Percentiles rank a stretch among this genome's conserved stretches.
Evolutionary conservation across 1,140 invertebrate genomes (phyloP).

Genomic region (Calephelis nemesis): DNA sequence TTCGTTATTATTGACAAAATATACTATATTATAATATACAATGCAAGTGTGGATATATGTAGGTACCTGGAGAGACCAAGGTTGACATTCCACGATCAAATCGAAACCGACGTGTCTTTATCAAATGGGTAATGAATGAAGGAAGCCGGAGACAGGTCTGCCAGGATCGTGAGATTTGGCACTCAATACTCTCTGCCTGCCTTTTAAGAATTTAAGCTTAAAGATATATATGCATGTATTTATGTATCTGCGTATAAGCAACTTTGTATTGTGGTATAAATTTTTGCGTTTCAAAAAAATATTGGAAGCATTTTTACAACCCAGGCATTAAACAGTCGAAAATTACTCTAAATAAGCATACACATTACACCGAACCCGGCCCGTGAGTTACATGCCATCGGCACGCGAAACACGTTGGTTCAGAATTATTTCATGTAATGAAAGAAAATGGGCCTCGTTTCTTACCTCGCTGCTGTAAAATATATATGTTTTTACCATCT

Average conservation of each 20-base stretch:
- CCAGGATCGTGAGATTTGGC: no score
- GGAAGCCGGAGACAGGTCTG: no score
- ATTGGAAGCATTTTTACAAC: neutral
- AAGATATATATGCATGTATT: no score
- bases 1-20: no score
- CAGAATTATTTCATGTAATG: conserved; percentile 13
- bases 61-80: no score
- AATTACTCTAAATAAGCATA: conserved; percentile 10
- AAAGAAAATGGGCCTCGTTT: conserved; percentile 2
- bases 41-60: no score
- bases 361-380: neutral
- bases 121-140: no score
- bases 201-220: neutral
- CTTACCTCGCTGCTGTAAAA: neutral
- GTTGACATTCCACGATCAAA: no score
- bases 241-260: neutral
- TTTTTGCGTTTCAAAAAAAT: conserved; percentile 2
- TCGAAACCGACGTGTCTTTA: no score
- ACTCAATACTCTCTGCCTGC: no score
- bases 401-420: conserved; percentile 12
- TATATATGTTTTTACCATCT: neutral
- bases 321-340: neutral
- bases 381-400: neutral
- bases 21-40: no score
- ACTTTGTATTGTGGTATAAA: neutral